Base-by-base conservation (phyloP, 2,113 vertebrate genomes). In the Phylloscopus trochilus region DNA sequence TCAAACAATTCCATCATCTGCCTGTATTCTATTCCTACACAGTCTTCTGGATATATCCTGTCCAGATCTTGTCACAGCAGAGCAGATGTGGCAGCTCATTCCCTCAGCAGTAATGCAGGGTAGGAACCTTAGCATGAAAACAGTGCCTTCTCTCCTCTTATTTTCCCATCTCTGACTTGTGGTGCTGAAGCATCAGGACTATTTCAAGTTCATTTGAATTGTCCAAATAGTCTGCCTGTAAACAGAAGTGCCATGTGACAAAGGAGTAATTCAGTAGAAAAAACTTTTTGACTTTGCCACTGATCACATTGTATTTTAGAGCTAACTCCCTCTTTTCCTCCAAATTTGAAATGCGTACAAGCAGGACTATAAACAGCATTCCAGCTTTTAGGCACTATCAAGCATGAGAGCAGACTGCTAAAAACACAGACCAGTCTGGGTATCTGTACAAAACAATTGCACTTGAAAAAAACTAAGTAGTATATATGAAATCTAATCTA, bases 41-140 rank as follows among this genome's bases (percentile, higher is more conserved):
- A 82, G 69, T 73, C 51, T 89, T 69, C 68, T 81, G 91, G 89
- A 89, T 33, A 53, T 59, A 78, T 22, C 47, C 81, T 75, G 69
- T 83, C 89, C 87, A 63, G 47, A 85, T 70, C 74, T 75, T 92
- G 94, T 88, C 92, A 87, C 70, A 60, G 84, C 37, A 83, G 51
- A 89, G 76, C 68, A 90, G 69, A 78, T 75, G 85, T 90, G 92
- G 82, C 91, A 95, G 82, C 74, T 92, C 82, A 93, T 87, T 92
- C 94, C 85, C 90, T 72, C 66, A 85, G 58, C 31, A 72, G 60
- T 21, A 80, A 55, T 47, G 67, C 7, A 85, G 56, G 17, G 55
- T 15, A 94, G 75, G 30, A 95, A 79, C 30, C 37, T 56, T 41
- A 79, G 84, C 39, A 81, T 23, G n/a, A 74, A 95, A 87, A 93